Conservation (phyloP, 2,113 vertebrate species). For the Poecile atricapillus region DNA sequence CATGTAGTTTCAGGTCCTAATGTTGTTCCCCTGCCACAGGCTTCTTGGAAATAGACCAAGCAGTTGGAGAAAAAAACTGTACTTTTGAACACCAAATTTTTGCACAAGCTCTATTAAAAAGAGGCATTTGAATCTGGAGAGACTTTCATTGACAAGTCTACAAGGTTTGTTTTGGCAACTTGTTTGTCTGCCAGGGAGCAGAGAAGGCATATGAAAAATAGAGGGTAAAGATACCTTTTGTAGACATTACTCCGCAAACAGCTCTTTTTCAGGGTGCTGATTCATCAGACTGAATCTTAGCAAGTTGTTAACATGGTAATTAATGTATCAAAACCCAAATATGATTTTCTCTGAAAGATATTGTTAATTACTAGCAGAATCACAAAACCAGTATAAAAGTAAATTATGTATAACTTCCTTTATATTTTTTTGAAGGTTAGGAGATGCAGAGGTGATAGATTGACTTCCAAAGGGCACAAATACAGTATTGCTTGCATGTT, state of each 20-base stretch:
- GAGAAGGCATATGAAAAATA: neutral
- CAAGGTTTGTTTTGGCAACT: neutral
- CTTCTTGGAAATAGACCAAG: neutral
- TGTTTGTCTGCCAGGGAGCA: neutral
- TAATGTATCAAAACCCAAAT: neutral
- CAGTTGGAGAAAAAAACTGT: neutral
- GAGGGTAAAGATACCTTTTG: neutral
- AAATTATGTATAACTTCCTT: neutral
- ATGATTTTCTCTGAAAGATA: neutral
- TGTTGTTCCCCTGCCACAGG: neutral
- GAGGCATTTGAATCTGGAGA: neutral
- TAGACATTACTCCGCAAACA: neutral
- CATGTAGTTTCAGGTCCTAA: neutral
- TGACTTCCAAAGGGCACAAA: neutral
- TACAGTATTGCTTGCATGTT: neutral
- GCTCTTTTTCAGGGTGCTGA: neutral
- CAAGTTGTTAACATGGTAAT: neutral
- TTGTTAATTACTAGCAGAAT: neutral
- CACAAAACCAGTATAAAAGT: neutral
- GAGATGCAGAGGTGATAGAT: neutral
- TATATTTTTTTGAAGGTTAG: neutral
- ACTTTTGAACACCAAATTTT: neutral
- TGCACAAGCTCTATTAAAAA: neutral
- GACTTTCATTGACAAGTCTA: neutral
- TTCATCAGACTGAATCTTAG: neutral